phyloP scores from a whole-genome alignment of 2,113 vertebrate species.

The Psilopogon haemacephalus region DNA sequence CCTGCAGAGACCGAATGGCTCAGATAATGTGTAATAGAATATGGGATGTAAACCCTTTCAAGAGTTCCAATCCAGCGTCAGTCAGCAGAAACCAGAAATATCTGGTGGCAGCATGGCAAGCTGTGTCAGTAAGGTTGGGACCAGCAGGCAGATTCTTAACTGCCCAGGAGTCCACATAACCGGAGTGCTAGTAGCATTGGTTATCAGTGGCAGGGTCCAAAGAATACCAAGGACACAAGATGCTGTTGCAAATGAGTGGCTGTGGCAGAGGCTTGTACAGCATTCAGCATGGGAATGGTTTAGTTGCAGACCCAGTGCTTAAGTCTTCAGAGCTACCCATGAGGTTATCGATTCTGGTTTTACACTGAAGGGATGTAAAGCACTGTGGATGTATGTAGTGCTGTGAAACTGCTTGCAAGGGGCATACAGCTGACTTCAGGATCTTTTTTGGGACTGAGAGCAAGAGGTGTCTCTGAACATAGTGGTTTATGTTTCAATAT shows the following conservation, averaged over 20 bases:
- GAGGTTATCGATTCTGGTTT: background rate
- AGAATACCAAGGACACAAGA: background rate
- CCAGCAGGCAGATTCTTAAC: background rate
- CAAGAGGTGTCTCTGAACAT: background rate
- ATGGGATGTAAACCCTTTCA: background rate
- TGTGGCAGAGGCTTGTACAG: background rate
- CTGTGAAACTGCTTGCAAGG: background rate
- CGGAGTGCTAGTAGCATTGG: background rate
- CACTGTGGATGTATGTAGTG: background rate
- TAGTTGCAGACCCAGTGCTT: background rate
- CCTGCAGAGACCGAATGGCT: background rate
- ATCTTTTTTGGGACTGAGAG: background rate
- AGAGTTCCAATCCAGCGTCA: background rate
- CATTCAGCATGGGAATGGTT: background rate
- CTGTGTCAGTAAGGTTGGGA: background rate
- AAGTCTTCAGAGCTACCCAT: background rate
- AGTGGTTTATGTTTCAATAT: background rate
- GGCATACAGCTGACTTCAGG: background rate
- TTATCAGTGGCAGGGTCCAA: background rate
- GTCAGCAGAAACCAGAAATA: slow-evolving; percentile 12
- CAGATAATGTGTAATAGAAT: slow-evolving; percentile 26
- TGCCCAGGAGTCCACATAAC: background rate
- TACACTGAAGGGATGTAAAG: background rate
- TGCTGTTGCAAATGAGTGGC: background rate
- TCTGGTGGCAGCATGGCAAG: background rate